Percentiles rank a stretch among this genome's conserved stretches.
phyloP scores from a whole-genome alignment of 2,797 vertebrate genomes.

The Thalassophryne amazonica region DNA sequence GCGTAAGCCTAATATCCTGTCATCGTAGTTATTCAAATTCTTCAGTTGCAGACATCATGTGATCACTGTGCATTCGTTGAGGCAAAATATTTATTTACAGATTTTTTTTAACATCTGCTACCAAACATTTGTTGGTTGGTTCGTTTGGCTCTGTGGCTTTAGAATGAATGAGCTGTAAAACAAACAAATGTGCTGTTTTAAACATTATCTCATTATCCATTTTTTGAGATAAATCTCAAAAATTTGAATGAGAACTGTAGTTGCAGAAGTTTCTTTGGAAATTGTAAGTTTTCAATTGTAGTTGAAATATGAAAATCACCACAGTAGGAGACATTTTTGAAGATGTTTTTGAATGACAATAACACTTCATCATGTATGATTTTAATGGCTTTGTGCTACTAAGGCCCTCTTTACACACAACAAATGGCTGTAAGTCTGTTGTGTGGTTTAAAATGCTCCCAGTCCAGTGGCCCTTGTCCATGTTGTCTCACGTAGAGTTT shows the following conservation, averaged over 20 bases:
- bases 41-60: slow-evolving; percentile 2
- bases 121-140: slow-evolving; percentile 40
- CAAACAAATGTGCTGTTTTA: slow-evolving; percentile 19
- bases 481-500: too few relatives aligned
- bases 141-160: slow-evolving; percentile 32
- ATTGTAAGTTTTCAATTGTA: slow-evolving; percentile 13
- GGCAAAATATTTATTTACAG: slow-evolving; percentile 28
- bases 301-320: too few relatives aligned
- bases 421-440: too few relatives aligned
- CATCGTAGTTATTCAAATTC: too few relatives aligned
- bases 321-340: too few relatives aligned
- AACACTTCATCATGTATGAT: slow-evolving; percentile 1
- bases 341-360: slow-evolving; percentile 1
- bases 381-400: slow-evolving; percentile 2
- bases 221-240: slow-evolving; percentile 17
- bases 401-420: too few relatives aligned
- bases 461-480: too few relatives aligned
- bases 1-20: too few relatives aligned
- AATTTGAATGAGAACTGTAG: slow-evolving; percentile 35
- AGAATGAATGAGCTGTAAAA: slow-evolving; percentile 5
- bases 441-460: too few relatives aligned
- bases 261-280: slow-evolving; percentile 16
- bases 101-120: slow-evolving; percentile 26
- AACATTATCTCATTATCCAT: slow-evolving; percentile 18
- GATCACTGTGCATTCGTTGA: slow-evolving; percentile 8